A percentile compares a stretch with the other conserved stretches of the same genome.
Evolutionary conservation across 2,113 vertebrate species (phyloP).

Genomic region (Azemiops feae): DNA sequence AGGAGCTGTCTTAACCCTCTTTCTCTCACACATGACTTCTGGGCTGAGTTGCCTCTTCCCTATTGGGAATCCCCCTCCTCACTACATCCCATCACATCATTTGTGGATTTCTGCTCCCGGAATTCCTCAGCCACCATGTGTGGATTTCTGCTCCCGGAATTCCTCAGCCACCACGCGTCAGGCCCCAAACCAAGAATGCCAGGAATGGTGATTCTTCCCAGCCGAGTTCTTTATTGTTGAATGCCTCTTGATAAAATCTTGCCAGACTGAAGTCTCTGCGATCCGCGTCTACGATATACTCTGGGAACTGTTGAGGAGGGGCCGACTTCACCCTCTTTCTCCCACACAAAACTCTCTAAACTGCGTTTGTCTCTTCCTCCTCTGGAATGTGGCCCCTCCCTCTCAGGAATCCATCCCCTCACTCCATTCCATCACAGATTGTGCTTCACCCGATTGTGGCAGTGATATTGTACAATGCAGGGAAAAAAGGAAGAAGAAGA

Average conservation of each 20-base stretch:
- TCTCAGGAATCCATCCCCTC: neutral
- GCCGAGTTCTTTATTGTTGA: neutral
- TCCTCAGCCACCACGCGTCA: too few relatives aligned
- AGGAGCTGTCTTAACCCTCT: conserved; percentile 13
- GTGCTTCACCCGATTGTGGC: neutral
- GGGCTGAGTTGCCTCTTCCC: too few relatives aligned
- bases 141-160: too few relatives aligned
- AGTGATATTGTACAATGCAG: neutral
- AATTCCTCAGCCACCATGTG: too few relatives aligned
- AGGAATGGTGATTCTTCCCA: neutral
- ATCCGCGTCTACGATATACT: neutral
- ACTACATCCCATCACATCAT: too few relatives aligned
- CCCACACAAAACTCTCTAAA: neutral
- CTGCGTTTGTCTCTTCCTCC: too few relatives aligned
- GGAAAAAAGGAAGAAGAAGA: too few relatives aligned
- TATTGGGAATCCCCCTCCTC: neutral
- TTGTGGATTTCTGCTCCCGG: too few relatives aligned
- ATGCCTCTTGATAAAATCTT: too few relatives aligned
- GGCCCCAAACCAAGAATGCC: too few relatives aligned
- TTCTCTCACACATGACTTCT: neutral
- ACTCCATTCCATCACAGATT: neutral
- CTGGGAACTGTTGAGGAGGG: neutral
- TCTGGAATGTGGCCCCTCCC: too few relatives aligned
- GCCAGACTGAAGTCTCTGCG: neutral
- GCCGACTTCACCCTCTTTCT: neutral